Percentiles rank a stretch among this genome's conserved stretches.
These are phyloP conservation scores for Sarcophaga variegata DNA, from an alignment of 2,888 invertebrate species.

Conservation along the genomic window DNA sequence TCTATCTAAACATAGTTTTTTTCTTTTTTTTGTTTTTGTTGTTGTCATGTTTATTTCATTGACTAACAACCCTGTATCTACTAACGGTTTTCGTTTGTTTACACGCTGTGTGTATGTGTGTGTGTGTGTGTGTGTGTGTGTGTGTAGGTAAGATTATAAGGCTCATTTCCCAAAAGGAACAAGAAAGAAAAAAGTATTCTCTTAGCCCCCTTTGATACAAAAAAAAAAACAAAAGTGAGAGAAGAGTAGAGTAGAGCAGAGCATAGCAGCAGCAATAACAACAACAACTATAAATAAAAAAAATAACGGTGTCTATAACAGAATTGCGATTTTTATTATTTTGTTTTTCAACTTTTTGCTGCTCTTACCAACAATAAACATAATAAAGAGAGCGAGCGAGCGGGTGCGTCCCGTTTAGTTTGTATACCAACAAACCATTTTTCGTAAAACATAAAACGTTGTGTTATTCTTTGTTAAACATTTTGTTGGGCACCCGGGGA, in stretches of 20 bases:
- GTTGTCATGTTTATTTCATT: constrained; percentile 9
- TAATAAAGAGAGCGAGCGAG: constrained; percentile 23
- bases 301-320: constrained; percentile 26
- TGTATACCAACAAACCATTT: background rate
- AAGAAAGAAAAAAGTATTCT: background rate
- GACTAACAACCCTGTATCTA: constrained; percentile 53
- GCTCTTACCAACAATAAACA: background rate
- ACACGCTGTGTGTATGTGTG: background rate
- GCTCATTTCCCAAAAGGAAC: constrained; percentile 62
- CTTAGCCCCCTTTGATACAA: background rate
- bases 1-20: constrained; percentile 24
- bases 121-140: background rate
- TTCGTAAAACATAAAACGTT: constrained; percentile 43
- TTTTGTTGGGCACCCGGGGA: constrained; percentile 65
- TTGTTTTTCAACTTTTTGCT: constrained; percentile 8
- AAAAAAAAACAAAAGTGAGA: background rate
- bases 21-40: constrained; percentile 39
- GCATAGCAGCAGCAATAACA: constrained; percentile 10
- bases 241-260: background rate
- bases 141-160: background rate
- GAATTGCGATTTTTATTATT: constrained; percentile 58
- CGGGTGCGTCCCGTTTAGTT: constrained; percentile 54
- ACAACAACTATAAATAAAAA: background rate
- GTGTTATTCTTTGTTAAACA: constrained; percentile 65
- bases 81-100: background rate